Percentiles rank a stretch among this genome's conserved stretches.
phyloP scores from a whole-genome alignment of 2,888 invertebrate species.

The Dendrolimus houi region DNA sequence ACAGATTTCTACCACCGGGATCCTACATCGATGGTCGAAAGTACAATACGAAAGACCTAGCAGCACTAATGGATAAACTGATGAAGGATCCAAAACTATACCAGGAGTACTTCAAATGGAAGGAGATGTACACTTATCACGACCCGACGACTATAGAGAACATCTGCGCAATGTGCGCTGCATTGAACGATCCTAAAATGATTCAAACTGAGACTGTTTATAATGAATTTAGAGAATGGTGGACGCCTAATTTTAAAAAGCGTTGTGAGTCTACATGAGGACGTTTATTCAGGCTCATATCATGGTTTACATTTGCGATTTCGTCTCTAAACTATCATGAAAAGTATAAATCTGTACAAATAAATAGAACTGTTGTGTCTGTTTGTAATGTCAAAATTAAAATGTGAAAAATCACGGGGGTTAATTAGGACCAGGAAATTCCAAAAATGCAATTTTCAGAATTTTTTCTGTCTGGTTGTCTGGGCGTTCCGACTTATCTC shows the following conservation, averaged over 20 bases:
- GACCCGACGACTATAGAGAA: slow-evolving; percentile 29
- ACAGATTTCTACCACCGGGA: slow-evolving; percentile 57
- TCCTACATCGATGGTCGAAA: slow-evolving; percentile 46
- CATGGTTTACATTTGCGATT: no score
- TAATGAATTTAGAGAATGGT: slow-evolving; percentile 45
- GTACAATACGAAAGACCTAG: slow-evolving; percentile 25
- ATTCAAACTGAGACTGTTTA: slow-evolving; percentile 25
- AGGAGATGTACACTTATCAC: slow-evolving; percentile 31
- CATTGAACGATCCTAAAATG: slow-evolving; percentile 30
- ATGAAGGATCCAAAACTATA: slow-evolving; percentile 34
- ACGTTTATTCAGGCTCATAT: not conserved
- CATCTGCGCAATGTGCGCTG: slow-evolving; percentile 44
- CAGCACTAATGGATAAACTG: slow-evolving; percentile 30
- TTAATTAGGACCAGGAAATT: no score
- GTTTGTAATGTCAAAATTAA: no score
- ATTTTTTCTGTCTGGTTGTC: not conserved
- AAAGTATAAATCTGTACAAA: not conserved
- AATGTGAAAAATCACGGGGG: no score
- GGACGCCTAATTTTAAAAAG: slow-evolving; percentile 31
- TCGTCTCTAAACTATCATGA: not conserved
- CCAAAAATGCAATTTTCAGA: not conserved
- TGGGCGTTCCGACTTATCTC: not conserved
- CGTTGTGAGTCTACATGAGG: slow-evolving; percentile 12
- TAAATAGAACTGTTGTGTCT: no score
- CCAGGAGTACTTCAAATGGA: slow-evolving; percentile 44